phyloP scores from a whole-genome alignment of 2,888 invertebrate species.

The Polyploca ridens region DNA sequence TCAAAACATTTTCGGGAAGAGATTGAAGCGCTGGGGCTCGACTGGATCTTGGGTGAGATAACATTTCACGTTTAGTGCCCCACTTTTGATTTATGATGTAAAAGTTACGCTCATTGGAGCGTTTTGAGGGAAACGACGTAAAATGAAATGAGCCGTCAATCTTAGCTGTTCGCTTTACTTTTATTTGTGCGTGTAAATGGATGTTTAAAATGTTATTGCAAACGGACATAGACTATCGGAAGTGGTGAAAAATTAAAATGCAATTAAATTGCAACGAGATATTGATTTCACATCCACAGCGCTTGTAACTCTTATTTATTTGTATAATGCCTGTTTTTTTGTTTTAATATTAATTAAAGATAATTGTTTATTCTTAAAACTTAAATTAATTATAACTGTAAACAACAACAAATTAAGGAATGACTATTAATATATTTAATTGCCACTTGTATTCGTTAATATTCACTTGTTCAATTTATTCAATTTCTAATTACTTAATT shows the following conservation, averaged over 20 bases:
- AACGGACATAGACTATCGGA: background rate
- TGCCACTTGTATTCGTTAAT: too few species aligned
- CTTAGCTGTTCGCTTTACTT: background rate
- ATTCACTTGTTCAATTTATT: too few species aligned
- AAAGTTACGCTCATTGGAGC: background rate
- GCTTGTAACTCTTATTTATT: background rate
- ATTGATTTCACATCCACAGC: background rate
- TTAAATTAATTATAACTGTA: too few species aligned
- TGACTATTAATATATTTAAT: too few species aligned
- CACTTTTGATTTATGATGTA: conserved; percentile 4
- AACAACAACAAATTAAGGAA: too few species aligned
- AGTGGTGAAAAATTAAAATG: too few species aligned
- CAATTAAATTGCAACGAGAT: background rate
- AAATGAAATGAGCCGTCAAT: conserved; percentile 1
- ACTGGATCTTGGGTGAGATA: conserved; percentile 89
- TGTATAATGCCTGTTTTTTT: background rate
- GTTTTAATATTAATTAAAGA: background rate
- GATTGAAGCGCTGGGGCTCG: conserved; percentile 89
- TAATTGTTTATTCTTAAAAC: too few species aligned
- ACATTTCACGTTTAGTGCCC: conserved; percentile 17
- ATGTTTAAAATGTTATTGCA: background rate
- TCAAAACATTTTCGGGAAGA: conserved; percentile 87
- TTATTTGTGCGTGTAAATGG: background rate
- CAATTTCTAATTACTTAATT: too few species aligned
- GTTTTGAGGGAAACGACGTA: background rate